Percentiles rank a stretch among this genome's conserved stretches.
phyloP scores from a whole-genome alignment of 1,140 invertebrate genomes.

The Euura saliciscinereae region DNA sequence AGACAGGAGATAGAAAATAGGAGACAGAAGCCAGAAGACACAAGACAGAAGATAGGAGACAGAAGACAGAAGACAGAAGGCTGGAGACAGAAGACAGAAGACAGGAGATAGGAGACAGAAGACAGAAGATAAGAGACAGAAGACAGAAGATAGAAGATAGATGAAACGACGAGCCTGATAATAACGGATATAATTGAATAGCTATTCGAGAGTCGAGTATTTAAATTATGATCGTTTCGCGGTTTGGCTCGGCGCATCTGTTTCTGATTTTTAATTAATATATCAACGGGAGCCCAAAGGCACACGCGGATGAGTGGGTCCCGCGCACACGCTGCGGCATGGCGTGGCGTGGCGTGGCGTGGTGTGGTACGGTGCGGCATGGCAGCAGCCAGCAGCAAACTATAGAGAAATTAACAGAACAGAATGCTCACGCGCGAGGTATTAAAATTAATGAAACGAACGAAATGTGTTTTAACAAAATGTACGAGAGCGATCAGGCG shows the following conservation, averaged over 20 bases:
- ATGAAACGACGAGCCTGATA: too few species aligned
- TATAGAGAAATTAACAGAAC: slow-evolving; percentile 7
- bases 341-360: too few species aligned
- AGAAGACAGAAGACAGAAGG: too few species aligned
- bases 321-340: background rate
- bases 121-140: too few species aligned
- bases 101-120: too few species aligned
- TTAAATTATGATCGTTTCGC: background rate
- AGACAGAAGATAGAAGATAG: too few species aligned
- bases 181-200: background rate
- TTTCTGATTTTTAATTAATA: slow-evolving; percentile 8
- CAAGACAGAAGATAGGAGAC: too few species aligned
- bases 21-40: too few species aligned
- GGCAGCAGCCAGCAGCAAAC: background rate
- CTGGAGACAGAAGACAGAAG: too few species aligned
- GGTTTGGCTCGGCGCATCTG: background rate
- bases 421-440: slow-evolving; percentile 6
- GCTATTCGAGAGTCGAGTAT: background rate
- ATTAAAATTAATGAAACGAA: slow-evolving; percentile 8
- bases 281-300: background rate
- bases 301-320: background rate
- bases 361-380: background rate
- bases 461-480: slow-evolving; percentile 7
- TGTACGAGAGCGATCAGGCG: slow-evolving; percentile 3
- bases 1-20: too few species aligned